These are phyloP conservation scores for Aricia agestis DNA, from an alignment of 1,140 invertebrate species.

Conservation along the genomic window DNA sequence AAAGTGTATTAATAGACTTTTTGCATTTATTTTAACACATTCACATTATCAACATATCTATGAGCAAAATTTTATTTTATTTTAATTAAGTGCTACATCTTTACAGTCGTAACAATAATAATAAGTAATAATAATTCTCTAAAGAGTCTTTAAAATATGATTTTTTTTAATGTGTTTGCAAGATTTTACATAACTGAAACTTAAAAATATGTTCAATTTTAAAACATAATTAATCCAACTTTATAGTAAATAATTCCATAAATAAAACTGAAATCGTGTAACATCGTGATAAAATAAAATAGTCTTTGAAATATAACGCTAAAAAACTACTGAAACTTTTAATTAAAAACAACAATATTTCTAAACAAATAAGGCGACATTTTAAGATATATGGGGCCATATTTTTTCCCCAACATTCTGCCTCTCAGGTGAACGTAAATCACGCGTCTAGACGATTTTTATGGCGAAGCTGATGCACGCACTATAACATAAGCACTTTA, in stretches of 20 bases:
- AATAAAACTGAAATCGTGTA: too few relatives aligned
- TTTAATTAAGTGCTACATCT: background rate
- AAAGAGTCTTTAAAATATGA: too few relatives aligned
- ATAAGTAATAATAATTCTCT: too few relatives aligned
- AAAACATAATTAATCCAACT: too few relatives aligned
- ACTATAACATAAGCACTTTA: slow-evolving; percentile 55
- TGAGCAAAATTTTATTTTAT: background rate
- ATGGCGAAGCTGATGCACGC: slow-evolving; percentile 55
- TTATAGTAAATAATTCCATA: too few relatives aligned
- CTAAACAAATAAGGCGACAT: slow-evolving; percentile 4
- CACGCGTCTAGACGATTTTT: slow-evolving; percentile 66
- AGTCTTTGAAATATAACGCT: background rate
- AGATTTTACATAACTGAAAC: too few relatives aligned
- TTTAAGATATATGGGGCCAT: slow-evolving; percentile 19
- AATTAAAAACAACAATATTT: slow-evolving; percentile 5
- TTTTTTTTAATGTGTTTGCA: too few relatives aligned
- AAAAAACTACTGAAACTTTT: slow-evolving; percentile 1
- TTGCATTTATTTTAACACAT: background rate
- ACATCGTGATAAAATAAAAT: too few relatives aligned
- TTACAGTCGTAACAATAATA: background rate
- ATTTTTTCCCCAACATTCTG: slow-evolving; percentile 38
- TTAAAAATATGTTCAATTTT: too few relatives aligned
- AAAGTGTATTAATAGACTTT: background rate
- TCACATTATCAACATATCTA: background rate
- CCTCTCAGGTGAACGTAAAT: slow-evolving; percentile 61